Evolutionary conservation across 1,140 invertebrate genomes (phyloP).

Genomic region (Schlechtendalia chinensis): DNA sequence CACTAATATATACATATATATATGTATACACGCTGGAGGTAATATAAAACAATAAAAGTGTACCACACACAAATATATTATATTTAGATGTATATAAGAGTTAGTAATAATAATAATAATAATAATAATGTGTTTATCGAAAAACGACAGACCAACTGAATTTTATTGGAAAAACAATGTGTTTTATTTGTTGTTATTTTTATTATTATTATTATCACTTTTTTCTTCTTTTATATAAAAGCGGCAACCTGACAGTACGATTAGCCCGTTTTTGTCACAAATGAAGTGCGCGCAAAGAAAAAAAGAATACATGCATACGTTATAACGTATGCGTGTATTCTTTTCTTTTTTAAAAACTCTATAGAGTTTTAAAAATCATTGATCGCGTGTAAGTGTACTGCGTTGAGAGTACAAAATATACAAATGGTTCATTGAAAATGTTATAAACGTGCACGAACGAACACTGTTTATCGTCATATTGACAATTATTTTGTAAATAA

Average conservation of each 20-base stretch:
- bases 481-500: too few relatives aligned
- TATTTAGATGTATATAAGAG: not conserved
- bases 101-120: conserved; percentile 3
- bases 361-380: too few relatives aligned
- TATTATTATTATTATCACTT: not conserved
- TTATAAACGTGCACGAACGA: too few relatives aligned
- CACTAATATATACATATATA: not conserved
- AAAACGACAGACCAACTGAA: not conserved
- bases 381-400: too few relatives aligned
- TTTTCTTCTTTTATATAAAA: not conserved
- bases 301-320: not conserved
- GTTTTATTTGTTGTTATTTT: not conserved
- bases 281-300: not conserved
- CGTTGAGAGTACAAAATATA: too few relatives aligned
- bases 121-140: conserved; percentile 27
- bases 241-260: not conserved
- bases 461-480: too few relatives aligned
- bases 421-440: too few relatives aligned
- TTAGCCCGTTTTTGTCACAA: not conserved
- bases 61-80: not conserved
- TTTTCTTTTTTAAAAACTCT: too few relatives aligned
- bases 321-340: too few relatives aligned
- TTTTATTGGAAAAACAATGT: not conserved
- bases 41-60: conserved; percentile 18
- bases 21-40: not conserved